phyloP scores from a whole-genome alignment of 2,888 invertebrate genomes.

The Amiota minor region DNA sequence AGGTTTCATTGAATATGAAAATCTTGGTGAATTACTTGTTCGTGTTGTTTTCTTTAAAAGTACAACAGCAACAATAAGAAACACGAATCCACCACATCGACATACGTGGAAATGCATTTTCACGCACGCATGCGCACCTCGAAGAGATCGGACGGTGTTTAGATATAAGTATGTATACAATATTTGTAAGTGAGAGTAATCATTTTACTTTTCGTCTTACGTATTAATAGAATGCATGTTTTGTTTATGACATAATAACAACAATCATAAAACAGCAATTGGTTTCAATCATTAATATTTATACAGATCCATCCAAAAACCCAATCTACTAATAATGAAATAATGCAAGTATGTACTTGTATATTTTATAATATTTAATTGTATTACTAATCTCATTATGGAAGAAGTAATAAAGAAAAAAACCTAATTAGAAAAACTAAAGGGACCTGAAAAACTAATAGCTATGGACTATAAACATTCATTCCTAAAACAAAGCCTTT shows the following conservation, averaged over 20 bases:
- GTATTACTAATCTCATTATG: no score
- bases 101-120: slow-evolving; percentile 61
- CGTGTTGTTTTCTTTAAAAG: slow-evolving; percentile 41
- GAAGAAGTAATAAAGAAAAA: no score
- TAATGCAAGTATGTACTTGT: no score
- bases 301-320: no score
- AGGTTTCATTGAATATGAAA: no score
- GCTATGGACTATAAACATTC: no score
- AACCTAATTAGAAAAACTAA: no score
- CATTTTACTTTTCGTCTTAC: slow-evolving; percentile 56
- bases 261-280: background rate
- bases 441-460: no score
- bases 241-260: slow-evolving; percentile 52
- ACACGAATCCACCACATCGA: slow-evolving; percentile 8
- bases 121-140: slow-evolving; percentile 61
- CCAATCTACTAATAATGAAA: no score
- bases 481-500: no score
- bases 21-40: background rate
- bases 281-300: no score
- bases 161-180: slow-evolving; percentile 31
- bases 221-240: slow-evolving; percentile 22
- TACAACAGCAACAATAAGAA: background rate
- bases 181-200: slow-evolving; percentile 56
- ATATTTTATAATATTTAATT: no score
- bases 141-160: slow-evolving; percentile 37